Evolutionary conservation across 2,888 invertebrate genomes (phyloP).

Genomic region (Xanthorhoe spadicearia): DNA sequence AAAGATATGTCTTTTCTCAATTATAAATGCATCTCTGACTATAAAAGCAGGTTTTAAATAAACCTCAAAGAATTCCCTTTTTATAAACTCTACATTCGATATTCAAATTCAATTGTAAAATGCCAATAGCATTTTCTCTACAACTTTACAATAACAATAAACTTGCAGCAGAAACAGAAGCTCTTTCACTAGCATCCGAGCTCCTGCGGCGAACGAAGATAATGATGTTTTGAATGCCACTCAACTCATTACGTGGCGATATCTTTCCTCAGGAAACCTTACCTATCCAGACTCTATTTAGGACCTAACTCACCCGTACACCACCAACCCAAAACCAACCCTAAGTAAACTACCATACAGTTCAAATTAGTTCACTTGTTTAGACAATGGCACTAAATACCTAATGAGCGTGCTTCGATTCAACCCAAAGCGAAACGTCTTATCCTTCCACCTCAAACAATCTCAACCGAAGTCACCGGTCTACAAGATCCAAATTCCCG

Average conservation of each 20-base stretch:
- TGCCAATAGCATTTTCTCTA: slow-evolving; percentile 6
- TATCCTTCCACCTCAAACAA: slow-evolving; percentile 46
- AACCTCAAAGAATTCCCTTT: background rate
- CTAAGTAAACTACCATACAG: slow-evolving; percentile 25
- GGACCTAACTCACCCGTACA: slow-evolving; percentile 52
- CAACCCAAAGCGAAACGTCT: slow-evolving; percentile 61
- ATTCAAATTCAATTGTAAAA: background rate
- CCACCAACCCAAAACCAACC: slow-evolving; percentile 40
- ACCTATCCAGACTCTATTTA: slow-evolving; percentile 58
- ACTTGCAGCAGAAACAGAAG: slow-evolving; percentile 29
- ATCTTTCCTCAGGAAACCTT: slow-evolving; percentile 74
- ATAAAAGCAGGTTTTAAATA: too few relatives aligned
- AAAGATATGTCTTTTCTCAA: too few relatives aligned
- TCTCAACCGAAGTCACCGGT: slow-evolving; percentile 11
- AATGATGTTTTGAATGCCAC: slow-evolving; percentile 80
- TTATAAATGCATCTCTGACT: too few relatives aligned
- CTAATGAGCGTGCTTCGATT: slow-evolving; percentile 73
- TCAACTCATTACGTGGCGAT: slow-evolving; percentile 80
- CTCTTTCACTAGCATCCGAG: slow-evolving; percentile 41
- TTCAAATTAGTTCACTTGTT: slow-evolving; percentile 37
- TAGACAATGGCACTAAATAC: slow-evolving; percentile 71
- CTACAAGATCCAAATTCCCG: slow-evolving; percentile 52
- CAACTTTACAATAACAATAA: slow-evolving; percentile 24
- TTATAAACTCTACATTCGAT: background rate
- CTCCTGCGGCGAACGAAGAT: slow-evolving; percentile 67